Conservation (phyloP, 2,797 vertebrate species). For the Rhynchonycteris naso region DNA sequence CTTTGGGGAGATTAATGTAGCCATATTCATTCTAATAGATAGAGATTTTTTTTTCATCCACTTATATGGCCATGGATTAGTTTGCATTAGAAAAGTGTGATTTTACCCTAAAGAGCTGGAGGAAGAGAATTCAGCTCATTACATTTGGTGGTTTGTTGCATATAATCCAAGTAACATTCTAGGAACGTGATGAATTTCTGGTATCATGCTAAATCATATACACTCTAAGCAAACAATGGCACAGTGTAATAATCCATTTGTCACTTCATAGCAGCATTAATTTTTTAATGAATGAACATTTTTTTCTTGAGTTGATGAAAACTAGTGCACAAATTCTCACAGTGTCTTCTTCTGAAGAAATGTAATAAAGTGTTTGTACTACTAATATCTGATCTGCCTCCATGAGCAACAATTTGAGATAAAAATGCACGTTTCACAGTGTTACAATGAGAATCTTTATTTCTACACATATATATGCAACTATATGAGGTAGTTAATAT, state of each 20-base stretch:
- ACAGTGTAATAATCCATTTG: neutral
- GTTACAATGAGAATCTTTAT: slow-evolving; percentile 14
- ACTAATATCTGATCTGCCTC: neutral
- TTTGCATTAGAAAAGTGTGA: neutral
- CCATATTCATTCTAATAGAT: neutral
- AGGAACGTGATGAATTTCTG: neutral
- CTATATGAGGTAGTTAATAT: neutral
- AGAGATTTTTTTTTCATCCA: neutral
- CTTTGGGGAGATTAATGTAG: neutral
- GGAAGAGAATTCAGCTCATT: neutral
- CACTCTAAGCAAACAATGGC: slow-evolving; percentile 26
- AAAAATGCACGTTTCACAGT: neutral
- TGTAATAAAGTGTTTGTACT: neutral
- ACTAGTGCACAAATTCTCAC: neutral
- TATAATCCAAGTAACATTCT: neutral
- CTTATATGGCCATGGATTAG: neutral
- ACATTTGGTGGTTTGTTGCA: neutral
- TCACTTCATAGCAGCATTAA: slow-evolving; percentile 23
- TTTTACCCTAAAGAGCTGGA: neutral
- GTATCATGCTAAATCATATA: neutral
- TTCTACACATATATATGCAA: neutral
- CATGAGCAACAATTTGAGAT: neutral
- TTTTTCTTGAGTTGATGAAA: slow-evolving; percentile 57
- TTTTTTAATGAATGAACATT: slow-evolving; percentile 64
- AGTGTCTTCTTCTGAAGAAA: slow-evolving; percentile 18